phyloP scores from a whole-genome alignment of 2,113 vertebrate species.

The Phycodurus eques region DNA sequence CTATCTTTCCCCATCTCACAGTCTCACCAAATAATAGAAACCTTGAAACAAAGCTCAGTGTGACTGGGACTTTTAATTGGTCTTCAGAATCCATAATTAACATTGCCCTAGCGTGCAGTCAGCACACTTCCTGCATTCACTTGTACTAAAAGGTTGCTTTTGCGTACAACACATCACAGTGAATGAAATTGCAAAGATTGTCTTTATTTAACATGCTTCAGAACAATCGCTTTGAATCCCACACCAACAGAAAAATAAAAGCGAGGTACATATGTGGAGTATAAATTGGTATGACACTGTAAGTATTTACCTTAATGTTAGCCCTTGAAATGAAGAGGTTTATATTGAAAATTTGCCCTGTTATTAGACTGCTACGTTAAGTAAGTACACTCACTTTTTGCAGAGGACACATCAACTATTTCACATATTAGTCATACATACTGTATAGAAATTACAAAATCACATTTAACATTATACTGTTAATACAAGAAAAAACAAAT shows the following conservation, averaged over 20 bases:
- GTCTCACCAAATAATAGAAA: constrained; percentile 67
- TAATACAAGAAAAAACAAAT: background rate
- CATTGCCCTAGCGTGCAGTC: constrained; percentile 40
- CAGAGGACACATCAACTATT: too few species aligned
- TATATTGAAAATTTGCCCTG: background rate
- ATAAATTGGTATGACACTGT: background rate
- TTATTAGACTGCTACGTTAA: too few species aligned
- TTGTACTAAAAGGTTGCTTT: constrained; percentile 45
- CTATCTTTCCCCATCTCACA: constrained; percentile 58
- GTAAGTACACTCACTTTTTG: too few species aligned
- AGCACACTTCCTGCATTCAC: constrained; percentile 50
- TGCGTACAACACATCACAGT: constrained; percentile 22
- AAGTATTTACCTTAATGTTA: background rate
- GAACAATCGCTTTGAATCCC: background rate
- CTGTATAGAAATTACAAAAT: background rate
- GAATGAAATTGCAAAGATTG: constrained; percentile 24
- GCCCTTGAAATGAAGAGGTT: background rate
- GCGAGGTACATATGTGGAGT: background rate
- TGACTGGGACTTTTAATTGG: constrained; percentile 68
- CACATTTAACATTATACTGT: background rate
- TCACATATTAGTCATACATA: background rate
- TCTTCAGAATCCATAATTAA: constrained; percentile 70
- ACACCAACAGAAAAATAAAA: background rate
- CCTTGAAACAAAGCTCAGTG: constrained; percentile 62
- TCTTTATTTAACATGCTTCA: background rate